These are phyloP conservation scores for Drosophila eohydei DNA, from an alignment of 2,888 invertebrate genomes.

Conservation along the genomic window DNA sequence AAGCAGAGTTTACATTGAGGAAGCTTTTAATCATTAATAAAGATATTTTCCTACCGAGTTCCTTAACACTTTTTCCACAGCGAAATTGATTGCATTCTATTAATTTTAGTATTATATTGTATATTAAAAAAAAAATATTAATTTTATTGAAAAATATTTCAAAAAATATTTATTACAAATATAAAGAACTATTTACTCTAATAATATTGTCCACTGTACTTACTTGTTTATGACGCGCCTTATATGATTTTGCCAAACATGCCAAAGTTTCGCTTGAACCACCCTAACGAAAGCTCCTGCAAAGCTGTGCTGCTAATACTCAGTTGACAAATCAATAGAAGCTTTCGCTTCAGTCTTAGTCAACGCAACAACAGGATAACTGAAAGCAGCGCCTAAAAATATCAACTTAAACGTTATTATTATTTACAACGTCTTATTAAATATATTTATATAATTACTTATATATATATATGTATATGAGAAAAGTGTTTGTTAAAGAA, in stretches of 20 bases:
- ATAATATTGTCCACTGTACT: not conserved
- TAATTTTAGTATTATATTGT: not conserved
- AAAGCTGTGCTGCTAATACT: constrained; percentile 45
- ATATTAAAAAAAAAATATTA: not conserved
- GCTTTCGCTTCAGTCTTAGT: constrained; percentile 66
- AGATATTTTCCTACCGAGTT: not conserved
- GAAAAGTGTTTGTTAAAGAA: constrained; percentile 24
- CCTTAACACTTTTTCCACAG: not conserved
- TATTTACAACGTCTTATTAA: constrained; percentile 22
- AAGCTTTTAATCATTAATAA: not conserved
- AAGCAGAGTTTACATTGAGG: not conserved
- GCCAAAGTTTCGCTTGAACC: constrained; percentile 25
- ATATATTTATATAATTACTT: constrained; percentile 10
- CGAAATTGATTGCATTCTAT: not conserved
- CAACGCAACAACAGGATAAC: constrained; percentile 68
- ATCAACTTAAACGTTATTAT: constrained; percentile 9
- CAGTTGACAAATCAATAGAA: constrained; percentile 73
- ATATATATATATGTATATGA: constrained; percentile 8
- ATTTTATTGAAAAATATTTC: not conserved
- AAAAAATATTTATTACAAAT: not conserved
- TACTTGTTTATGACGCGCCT: not conserved
- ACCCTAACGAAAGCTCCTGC: constrained; percentile 51
- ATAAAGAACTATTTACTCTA: not conserved
- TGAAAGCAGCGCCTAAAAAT: constrained; percentile 34
- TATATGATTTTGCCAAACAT: constrained; percentile 8